A percentile compares a stretch with the other conserved stretches of the same genome.
phyloP scores from a whole-genome alignment of 2,113 vertebrate species.

The Hymenochirus boettgeri region DNA sequence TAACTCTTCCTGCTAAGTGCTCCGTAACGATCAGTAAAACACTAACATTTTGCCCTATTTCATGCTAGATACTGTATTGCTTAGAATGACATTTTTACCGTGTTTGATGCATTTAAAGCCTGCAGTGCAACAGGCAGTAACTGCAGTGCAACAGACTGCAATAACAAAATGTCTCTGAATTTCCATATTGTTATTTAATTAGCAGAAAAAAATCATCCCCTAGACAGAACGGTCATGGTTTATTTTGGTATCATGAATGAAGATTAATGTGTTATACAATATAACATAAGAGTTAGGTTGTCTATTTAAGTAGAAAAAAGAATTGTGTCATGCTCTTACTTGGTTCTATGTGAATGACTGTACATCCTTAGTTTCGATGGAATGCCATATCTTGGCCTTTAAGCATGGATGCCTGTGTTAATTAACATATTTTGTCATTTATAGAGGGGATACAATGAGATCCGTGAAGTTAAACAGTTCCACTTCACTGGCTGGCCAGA shows the following conservation, averaged over 20 bases:
- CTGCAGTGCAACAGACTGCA: too few species aligned
- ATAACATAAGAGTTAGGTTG: too few species aligned
- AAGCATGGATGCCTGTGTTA: too few species aligned
- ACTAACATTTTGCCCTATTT: neutral
- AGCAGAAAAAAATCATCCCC: too few species aligned
- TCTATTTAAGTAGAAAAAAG: too few species aligned
- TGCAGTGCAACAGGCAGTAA: slow-evolving; percentile 15
- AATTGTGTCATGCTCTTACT: too few species aligned
- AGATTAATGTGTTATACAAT: slow-evolving; percentile 4
- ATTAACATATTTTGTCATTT: slow-evolving; percentile 3
- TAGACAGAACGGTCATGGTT: neutral
- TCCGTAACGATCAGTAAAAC: neutral
- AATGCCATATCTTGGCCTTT: too few species aligned
- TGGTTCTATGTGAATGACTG: too few species aligned
- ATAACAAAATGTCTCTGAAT: slow-evolving; percentile 6
- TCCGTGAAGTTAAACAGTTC: slow-evolving; percentile 96
- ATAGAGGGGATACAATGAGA: slow-evolving; percentile 93
- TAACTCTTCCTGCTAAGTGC: neutral
- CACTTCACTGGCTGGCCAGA: slow-evolving; percentile 98
- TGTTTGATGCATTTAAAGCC: neutral
- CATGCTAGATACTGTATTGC: neutral
- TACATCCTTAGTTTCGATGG: too few species aligned
- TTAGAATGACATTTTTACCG: neutral
- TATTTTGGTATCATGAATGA: slow-evolving; percentile 17
- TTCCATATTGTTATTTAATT: too few species aligned